Percentiles rank a stretch among this genome's conserved stretches.
These are phyloP conservation scores for human (Homo sapiens) DNA, from an alignment of 2,113 vertebrate species.

Conservation along the genomic window DNA sequence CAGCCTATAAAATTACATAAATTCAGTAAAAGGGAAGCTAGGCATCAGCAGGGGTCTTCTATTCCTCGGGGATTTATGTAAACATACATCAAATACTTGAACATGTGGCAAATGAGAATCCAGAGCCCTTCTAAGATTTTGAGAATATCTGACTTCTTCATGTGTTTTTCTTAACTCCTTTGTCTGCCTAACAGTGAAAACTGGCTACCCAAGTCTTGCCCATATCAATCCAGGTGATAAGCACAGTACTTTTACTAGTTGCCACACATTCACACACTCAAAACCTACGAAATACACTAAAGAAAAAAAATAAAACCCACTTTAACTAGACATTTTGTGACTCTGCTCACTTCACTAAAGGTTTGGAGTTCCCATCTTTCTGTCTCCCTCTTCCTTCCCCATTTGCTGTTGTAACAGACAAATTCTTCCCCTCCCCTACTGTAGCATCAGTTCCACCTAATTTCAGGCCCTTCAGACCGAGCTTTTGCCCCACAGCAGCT, in stretches of 20 bases:
- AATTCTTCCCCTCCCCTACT: not conserved
- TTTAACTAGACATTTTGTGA: not conserved
- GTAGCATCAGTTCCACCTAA: not conserved
- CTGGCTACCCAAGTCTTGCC: not conserved
- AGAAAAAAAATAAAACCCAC: not conserved
- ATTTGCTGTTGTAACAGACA: not conserved
- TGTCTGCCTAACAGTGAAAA: not conserved
- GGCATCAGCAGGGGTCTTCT: not conserved
- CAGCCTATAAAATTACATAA: not conserved
- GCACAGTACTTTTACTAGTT: not conserved
- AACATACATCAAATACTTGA: not conserved
- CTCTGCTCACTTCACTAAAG: not conserved
- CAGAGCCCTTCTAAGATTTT: not conserved
- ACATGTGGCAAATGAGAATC: not conserved
- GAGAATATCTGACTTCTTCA: not conserved
- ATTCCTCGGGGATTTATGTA: not conserved
- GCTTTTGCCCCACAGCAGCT: not conserved
- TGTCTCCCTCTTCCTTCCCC: not conserved
- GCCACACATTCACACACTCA: not conserved
- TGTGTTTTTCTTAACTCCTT: not conserved
- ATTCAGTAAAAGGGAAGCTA: not conserved
- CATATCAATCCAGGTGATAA: not conserved
- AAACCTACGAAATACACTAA: not conserved
- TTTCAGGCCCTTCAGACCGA: not conserved
- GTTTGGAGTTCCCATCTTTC: not conserved